phyloP scores from a whole-genome alignment of 1,140 invertebrate genomes.

The Halesus radiatus region DNA sequence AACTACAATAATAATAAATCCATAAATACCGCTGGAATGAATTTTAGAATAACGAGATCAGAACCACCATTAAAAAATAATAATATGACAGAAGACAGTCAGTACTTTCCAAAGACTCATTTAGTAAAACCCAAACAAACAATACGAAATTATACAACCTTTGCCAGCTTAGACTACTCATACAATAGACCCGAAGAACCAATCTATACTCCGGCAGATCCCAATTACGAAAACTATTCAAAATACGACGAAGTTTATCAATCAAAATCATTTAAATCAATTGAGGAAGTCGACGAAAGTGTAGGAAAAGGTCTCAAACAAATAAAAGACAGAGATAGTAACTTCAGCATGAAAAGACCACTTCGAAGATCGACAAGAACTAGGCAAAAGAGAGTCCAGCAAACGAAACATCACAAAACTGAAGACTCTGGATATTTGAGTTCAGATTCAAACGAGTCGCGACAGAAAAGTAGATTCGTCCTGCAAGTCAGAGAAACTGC shows the following conservation, averaged over 20 bases:
- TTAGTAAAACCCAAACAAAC: constrained; percentile 16
- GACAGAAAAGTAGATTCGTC: constrained; percentile 64
- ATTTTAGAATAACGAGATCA: constrained; percentile 51
- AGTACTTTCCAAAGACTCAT: constrained; percentile 18
- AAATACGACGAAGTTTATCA: constrained; percentile 23
- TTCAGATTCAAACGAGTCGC: constrained; percentile 76
- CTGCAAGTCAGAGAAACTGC: constrained; percentile 62
- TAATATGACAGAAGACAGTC: constrained; percentile 6
- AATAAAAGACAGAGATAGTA: constrained; percentile 13
- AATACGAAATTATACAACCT: constrained; percentile 46
- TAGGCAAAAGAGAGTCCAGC: constrained; percentile 64
- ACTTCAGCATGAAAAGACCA: constrained; percentile 57
- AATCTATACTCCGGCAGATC: constrained; percentile 41
- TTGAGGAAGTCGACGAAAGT: constrained; percentile 25
- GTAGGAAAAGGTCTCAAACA: constrained; percentile 18
- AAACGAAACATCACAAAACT: constrained; percentile 66
- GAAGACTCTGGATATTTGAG: constrained; percentile 80
- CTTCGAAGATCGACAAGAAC: constrained; percentile 63
- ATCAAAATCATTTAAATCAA: constrained; percentile 25
- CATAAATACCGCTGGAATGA: constrained; percentile 23
- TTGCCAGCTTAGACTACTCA: constrained; percentile 38
- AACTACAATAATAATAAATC: neutral
- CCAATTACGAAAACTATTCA: constrained; percentile 48
- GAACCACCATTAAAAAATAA: constrained; percentile 39
- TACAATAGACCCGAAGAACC: constrained; percentile 21